Percentiles rank a stretch among this genome's conserved stretches.
phyloP scores from a whole-genome alignment of 2,113 vertebrate species.

The Vidua macroura region DNA sequence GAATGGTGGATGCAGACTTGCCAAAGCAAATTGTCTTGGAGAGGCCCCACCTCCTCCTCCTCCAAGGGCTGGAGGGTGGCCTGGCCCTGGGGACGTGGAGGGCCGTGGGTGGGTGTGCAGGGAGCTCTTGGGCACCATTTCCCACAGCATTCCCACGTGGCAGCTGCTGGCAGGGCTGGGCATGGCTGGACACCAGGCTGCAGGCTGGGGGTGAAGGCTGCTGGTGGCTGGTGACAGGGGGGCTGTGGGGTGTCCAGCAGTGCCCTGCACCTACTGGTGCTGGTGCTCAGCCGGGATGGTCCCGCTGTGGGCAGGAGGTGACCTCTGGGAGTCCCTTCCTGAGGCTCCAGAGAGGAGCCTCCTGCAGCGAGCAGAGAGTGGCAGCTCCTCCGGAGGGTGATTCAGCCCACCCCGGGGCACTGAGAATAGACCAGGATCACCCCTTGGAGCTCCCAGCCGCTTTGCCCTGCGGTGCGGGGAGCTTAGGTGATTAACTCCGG shows the following conservation, averaged over 20 bases:
- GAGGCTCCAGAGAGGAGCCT: not conserved
- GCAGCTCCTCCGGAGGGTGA: not conserved
- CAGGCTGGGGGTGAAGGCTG: not conserved
- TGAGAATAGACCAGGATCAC: conserved; percentile 47
- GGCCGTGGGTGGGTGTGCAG: fast-evolving
- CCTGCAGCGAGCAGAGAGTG: not conserved
- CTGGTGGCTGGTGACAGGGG: not conserved
- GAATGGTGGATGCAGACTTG: not conserved
- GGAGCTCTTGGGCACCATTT: not conserved
- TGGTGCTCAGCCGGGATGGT: not conserved
- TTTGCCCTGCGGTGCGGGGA: not conserved
- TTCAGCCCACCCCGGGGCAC: not conserved
- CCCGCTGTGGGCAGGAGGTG: not conserved
- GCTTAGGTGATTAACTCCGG: conserved; percentile 4
- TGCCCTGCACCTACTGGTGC: not conserved
- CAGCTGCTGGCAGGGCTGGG: not conserved
- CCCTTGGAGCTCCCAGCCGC: conserved; percentile 22
- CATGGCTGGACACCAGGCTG: not conserved
- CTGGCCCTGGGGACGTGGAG: not conserved
- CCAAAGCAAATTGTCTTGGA: not conserved
- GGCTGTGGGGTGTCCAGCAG: not conserved
- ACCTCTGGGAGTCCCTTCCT: not conserved
- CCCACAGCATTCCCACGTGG: not conserved
- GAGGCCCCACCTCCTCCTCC: not conserved
- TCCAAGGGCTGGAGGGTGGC: not conserved